Evolutionary conservation across 2,888 invertebrate species (phyloP), one percentile per base, ranked within the genome.

Genomic region (Xestia xanthographa): DNA sequence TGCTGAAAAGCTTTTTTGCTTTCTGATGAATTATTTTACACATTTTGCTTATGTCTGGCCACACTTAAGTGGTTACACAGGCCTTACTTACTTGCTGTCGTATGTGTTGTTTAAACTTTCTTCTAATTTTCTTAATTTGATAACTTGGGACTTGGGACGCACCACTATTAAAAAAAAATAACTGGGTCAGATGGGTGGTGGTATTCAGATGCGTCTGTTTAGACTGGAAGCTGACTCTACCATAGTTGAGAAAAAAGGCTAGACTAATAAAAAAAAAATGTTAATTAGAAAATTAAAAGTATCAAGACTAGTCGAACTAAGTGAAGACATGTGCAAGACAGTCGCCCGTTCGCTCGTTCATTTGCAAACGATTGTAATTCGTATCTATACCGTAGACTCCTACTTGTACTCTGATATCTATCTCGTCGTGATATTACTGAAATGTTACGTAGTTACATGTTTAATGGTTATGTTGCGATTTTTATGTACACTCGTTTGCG

Each of bases 361-460:
- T 95, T 95, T 95, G 91, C 92, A 90, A 93, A 92, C 94, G 94
- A 93, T 94, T 94, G 94, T 95, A 94, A 95, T 95, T 94, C 83
- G 89, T 93, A 81, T 86, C 86, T 83, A 75, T 81, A 77, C 83
- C 83, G 79, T 76, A 75, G 5, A 56, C 20, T 82, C 74, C 69
- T 69, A 17, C 70, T 69, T 20, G 70, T 70, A 48, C 74, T 22
- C n/a, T 81, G 67, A 76, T 81, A 81, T 63, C 53, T 81, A 76
- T 81, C 76, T 79, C 66, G 81, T 78, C 69, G 63, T 67, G 75
- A 79, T 80, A 77, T 84, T 85, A 83, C 86, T 82, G 66, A 84
- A 87, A 86, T 87, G 76, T 79, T 58, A 60, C 66, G 76, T 79
- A 83, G 81, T 86, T 87, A 86, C 79, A 67, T 82, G 58, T 75